phyloP scores from a whole-genome alignment of 2,888 invertebrate genomes.

The Cordilura impudica region DNA sequence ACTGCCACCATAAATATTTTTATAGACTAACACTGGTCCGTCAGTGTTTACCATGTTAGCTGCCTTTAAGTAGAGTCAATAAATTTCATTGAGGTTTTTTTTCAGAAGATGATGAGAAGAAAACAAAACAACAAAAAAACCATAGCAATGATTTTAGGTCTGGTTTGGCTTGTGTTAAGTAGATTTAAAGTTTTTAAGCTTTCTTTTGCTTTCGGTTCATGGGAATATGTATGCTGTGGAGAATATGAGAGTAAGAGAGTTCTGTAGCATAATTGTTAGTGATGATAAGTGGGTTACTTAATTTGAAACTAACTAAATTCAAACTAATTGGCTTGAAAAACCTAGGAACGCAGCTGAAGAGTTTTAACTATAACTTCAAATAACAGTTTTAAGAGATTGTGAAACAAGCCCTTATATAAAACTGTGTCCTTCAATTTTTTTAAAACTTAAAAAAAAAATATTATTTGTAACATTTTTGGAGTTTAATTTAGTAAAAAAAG shows the following conservation, averaged over 20 bases:
- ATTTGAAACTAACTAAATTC: too few species aligned
- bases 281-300: too few species aligned
- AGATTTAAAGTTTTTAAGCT: slow-evolving; percentile 40
- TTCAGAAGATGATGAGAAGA: neutral
- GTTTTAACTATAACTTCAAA: too few species aligned
- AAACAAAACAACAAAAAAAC: neutral
- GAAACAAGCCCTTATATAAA: too few species aligned
- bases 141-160: neutral
- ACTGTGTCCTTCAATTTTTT: too few species aligned
- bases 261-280: neutral
- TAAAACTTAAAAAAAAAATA: too few species aligned
- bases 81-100: neutral
- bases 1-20: neutral
- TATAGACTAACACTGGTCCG: neutral
- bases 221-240: neutral
- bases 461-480: too few species aligned
- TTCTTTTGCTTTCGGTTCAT: neutral
- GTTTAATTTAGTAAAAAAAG: too few species aligned
- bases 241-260: neutral
- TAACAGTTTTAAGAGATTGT: too few species aligned
- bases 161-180: neutral
- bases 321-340: too few species aligned
- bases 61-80: neutral
- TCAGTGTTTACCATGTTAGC: neutral
- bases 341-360: too few species aligned